Evolutionary conservation across 1,140 invertebrate species (phyloP).

Genomic region (Piezodorus guildinii): DNA sequence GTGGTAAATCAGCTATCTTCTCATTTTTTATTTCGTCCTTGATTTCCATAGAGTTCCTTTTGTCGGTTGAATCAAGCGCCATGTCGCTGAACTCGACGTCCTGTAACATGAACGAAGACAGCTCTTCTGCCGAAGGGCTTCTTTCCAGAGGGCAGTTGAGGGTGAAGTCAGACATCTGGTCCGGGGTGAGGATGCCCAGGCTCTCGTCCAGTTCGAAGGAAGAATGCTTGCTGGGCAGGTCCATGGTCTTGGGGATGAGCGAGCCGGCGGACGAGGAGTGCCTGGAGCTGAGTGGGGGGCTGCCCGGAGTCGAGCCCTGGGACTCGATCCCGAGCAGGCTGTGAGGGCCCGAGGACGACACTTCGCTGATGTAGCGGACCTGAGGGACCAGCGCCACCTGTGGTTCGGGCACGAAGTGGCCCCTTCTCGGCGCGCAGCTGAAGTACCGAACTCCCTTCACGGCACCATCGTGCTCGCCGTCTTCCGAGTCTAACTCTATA

Average conservation of each 20-base stretch:
- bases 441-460: conserved; percentile 46
- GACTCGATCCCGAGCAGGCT: conserved; percentile 23
- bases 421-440: conserved; percentile 36
- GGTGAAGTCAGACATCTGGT: conserved; percentile 66
- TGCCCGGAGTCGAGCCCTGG: conserved; percentile 23
- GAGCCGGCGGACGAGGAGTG: conserved; percentile 31
- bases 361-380: conserved; percentile 17
- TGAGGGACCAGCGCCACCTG: conserved; percentile 33
- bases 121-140: conserved; percentile 23
- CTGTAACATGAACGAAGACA: conserved; percentile 23
- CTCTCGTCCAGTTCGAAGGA: conserved; percentile 66
- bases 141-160: conserved; percentile 21
- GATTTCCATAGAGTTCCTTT: conserved; percentile 20
- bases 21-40: conserved; percentile 16
- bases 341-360: conserved; percentile 23
- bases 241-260: conserved; percentile 28
- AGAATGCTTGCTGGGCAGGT: conserved; percentile 49
- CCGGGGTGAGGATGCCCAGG: conserved; percentile 70
- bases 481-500: conserved; percentile 44
- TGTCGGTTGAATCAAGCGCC: conserved; percentile 13
- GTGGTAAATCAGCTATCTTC: conserved; percentile 1
- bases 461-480: conserved; percentile 49
- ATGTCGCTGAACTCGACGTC: conserved; percentile 13
- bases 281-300: conserved; percentile 27
- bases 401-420: conserved; percentile 40